A percentile compares a stretch with the other conserved stretches of the same genome.
phyloP scores from a whole-genome alignment of 2,797 vertebrate genomes.

The Sitta carolinensis region DNA sequence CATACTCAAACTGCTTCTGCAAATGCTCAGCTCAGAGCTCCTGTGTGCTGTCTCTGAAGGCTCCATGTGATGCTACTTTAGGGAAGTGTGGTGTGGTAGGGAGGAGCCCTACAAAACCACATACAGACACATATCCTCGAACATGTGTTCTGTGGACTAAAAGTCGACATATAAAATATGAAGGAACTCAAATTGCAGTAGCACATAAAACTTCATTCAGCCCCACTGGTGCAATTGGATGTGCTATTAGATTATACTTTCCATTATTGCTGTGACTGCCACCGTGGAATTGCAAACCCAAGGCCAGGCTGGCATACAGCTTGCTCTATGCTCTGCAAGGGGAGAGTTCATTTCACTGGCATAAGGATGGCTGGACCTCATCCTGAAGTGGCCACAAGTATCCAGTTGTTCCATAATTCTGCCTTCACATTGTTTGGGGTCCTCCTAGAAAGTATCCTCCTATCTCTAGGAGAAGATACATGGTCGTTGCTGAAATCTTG shows the following conservation, averaged over 20 bases:
- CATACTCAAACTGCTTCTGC: neutral
- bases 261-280: neutral
- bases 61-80: neutral
- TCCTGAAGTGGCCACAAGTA: neutral
- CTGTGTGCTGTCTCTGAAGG: neutral
- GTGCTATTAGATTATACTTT: neutral
- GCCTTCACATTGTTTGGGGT: neutral
- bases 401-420: neutral
- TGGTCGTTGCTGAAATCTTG: neutral
- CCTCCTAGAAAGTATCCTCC: neutral
- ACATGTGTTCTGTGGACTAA: neutral
- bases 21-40: neutral
- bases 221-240: neutral
- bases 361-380: neutral
- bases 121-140: neutral
- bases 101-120: neutral
- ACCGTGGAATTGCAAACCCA: neutral
- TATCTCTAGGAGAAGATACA: neutral
- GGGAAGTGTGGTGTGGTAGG: neutral
- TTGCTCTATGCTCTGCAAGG: neutral
- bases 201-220: neutral
- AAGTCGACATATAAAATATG: neutral
- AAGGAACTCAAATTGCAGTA: neutral
- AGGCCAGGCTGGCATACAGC: neutral
- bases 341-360: neutral